These are phyloP conservation scores for Sturnira hondurensis DNA, from an alignment of 2,113 vertebrate species.

Conservation along the genomic window DNA sequence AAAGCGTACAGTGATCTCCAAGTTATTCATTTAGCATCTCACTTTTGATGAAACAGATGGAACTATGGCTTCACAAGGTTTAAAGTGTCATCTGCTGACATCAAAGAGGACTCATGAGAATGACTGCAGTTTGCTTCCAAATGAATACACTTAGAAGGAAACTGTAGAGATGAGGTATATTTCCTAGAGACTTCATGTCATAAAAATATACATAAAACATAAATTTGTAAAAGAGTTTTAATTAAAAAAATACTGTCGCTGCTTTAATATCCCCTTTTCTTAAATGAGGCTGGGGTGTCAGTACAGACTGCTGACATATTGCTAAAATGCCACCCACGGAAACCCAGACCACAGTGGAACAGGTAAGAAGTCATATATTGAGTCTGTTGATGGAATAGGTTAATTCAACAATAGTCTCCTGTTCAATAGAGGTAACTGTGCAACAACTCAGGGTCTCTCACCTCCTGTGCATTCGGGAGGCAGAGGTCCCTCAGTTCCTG, in stretches of 20 bases:
- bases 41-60: slow-evolving; percentile 72
- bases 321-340: slow-evolving; percentile 70
- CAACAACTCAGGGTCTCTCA: slow-evolving; percentile 71
- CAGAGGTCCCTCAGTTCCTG: slow-evolving; percentile 45
- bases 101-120: slow-evolving; percentile 3
- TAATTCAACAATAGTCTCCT: slow-evolving; percentile 64
- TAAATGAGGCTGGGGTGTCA: slow-evolving; percentile 73
- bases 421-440: slow-evolving; percentile 49
- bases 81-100: slow-evolving; percentile 65
- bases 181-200: slow-evolving; percentile 70
- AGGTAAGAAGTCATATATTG: slow-evolving; percentile 73
- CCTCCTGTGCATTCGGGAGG: slow-evolving; percentile 73
- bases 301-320: slow-evolving; percentile 56
- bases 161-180: slow-evolving; percentile 65
- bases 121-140: slow-evolving; percentile 46
- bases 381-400: slow-evolving; percentile 65
- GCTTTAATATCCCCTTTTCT: slow-evolving; percentile 64
- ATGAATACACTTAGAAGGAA: slow-evolving; percentile 55
- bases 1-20: slow-evolving; percentile 76
- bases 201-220: slow-evolving; percentile 73
- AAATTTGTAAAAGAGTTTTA: slow-evolving; percentile 73
- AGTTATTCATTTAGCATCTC: slow-evolving; percentile 73
- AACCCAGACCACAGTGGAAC: slow-evolving; percentile 71
- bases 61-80: slow-evolving; percentile 77
- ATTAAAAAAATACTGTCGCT: slow-evolving; percentile 69